Percentiles rank a stretch among this genome's conserved stretches.
Conservation (phyloP, 2,113 vertebrate species). For the Chroicocephalus ridibundus region DNA sequence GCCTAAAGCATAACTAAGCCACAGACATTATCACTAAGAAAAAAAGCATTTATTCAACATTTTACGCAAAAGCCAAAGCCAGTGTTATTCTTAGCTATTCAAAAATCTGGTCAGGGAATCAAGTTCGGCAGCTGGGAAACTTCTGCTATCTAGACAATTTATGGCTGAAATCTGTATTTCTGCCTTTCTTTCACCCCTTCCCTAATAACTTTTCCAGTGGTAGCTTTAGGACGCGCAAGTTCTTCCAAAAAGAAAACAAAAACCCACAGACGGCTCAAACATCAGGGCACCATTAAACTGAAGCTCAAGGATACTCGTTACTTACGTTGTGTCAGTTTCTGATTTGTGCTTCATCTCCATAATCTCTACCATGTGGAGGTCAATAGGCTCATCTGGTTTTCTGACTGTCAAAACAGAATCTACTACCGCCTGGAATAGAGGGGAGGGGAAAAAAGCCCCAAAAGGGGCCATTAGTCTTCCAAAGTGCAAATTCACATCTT, state of each 20-base stretch:
- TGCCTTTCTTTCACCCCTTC: background rate
- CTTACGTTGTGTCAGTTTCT: slow-evolving; percentile 94
- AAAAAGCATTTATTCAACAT: rapidly evolving
- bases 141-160: background rate
- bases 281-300: background rate
- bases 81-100: background rate
- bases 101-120: background rate
- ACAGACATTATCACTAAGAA: background rate
- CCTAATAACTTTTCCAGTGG: background rate
- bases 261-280: rapidly evolving
- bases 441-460: background rate
- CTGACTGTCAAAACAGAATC: slow-evolving; percentile 90
- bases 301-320: background rate
- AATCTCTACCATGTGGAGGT: slow-evolving; percentile 97
- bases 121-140: background rate
- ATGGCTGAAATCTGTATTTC: background rate
- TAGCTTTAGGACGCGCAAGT: background rate
- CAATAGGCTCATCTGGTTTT: slow-evolving; percentile 87
- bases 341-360: slow-evolving; percentile 99
- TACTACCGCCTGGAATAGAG: slow-evolving; percentile 85
- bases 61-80: background rate
- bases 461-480: background rate
- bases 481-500: background rate
- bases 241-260: background rate
- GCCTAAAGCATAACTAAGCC: background rate